Evolutionary conservation across 1,140 invertebrate genomes (phyloP), one percentile per base, ranked within the genome.

Genomic region (Dryas iulia): DNA sequence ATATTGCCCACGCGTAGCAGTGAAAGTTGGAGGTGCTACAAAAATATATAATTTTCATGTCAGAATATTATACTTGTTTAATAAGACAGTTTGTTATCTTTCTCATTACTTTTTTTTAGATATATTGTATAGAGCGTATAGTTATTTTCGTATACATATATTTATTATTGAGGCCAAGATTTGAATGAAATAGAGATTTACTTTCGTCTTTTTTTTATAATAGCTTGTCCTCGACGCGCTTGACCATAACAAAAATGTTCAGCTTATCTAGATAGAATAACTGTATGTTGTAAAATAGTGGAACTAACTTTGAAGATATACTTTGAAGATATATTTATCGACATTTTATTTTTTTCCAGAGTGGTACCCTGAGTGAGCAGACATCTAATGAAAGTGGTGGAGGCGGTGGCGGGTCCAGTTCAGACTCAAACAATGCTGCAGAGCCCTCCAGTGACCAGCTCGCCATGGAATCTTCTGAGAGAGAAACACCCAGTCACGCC

Each of bases 391-490:
- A 91, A 53, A 81, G 79, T 26, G 81, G 80, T 12, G 82, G 82
- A 12, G 78, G 81, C 14, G 80, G 83, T 8, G 84, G 85, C 0
- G 72, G 78, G 6, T 72, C 80, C 0, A 86, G 79, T 1, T 60
- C 86, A 0, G 89, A 91, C 25, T 59, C 82, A 7, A 89, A 73
- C 69, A 87, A 60, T 54, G 84, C 74, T 69, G 93, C 74, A 0
- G 89, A 91, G 31, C 83, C 87, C 0, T 86, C 84, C 39, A 89
- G 93, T 4, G 94, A 96, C 77, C 95, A 96, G 78, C 81, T 96
- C 59, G 94, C 95, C 1, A 86, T 95, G 70, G 95, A 96, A 76
- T 94, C 94, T 21, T 84, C 94, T 1, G 94, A 95, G 63, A 92
- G 94, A 69, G 93, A 95, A 72, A 84, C 87, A 74, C 90, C 87